Conservation (phyloP, 2,113 vertebrate genomes). For the Petrocephalus microphthalmus region DNA sequence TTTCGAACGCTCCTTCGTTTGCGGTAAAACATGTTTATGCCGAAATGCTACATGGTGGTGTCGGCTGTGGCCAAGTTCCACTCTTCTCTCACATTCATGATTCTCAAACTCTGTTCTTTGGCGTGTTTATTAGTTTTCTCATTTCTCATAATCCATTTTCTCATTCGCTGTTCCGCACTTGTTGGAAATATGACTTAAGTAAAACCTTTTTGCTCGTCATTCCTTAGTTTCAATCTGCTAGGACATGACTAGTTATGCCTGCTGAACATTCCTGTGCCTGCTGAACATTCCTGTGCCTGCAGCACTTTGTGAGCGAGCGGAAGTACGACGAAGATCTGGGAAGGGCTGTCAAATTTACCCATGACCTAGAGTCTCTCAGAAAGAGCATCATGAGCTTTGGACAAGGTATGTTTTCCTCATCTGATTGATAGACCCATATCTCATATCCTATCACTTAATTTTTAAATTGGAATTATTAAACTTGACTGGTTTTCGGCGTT, state of each 20-base stretch:
- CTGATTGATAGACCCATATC: neutral
- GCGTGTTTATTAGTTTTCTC: neutral
- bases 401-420: constrained; percentile 63
- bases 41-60: neutral
- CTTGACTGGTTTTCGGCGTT: neutral
- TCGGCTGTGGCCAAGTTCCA: neutral
- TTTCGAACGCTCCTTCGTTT: neutral
- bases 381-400: constrained; percentile 75
- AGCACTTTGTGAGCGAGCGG: constrained; percentile 98
- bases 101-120: neutral
- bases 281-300: constrained; percentile 13
- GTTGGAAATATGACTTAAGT: neutral
- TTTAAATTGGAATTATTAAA: constrained; percentile 4
- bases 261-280: constrained; percentile 1
- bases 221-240: neutral
- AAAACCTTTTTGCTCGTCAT: neutral
- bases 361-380: constrained; percentile 79
- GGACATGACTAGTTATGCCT: neutral
- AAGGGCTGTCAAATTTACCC: constrained; percentile 77
- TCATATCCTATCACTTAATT: neutral
- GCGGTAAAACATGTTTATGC: neutral
- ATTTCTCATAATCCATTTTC: neutral
- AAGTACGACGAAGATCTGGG: constrained; percentile 92
- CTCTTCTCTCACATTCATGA: neutral
- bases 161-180: neutral